These are phyloP conservation scores for Coreius guichenoti DNA, from an alignment of 2,797 vertebrate genomes.

Conservation along the genomic window DNA sequence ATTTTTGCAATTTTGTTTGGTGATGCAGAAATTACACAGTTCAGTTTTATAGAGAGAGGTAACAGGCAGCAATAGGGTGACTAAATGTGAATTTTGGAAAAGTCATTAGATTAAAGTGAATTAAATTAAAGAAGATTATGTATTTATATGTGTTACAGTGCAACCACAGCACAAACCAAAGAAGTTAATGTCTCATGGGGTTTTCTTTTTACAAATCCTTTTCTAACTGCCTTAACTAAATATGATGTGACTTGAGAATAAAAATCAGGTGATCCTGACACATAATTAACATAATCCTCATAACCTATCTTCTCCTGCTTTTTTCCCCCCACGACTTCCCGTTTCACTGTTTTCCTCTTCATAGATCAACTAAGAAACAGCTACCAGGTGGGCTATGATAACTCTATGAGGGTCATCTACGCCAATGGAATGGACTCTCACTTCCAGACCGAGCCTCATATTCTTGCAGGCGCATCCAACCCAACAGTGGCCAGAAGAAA, in stretches of 20 bases:
- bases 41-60: not conserved
- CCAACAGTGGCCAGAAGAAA: slow-evolving; percentile 94
- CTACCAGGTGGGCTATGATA: slow-evolving; percentile 94
- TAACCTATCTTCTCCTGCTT: not conserved
- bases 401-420: slow-evolving; percentile 92
- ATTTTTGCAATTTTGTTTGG: not conserved
- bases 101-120: slow-evolving; percentile 8
- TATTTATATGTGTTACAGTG: not conserved
- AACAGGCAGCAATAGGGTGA: not conserved
- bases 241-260: slow-evolving; percentile 15
- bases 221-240: slow-evolving; percentile 2
- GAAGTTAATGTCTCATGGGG: not conserved
- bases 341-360: slow-evolving; percentile 32
- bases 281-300: slow-evolving; percentile 1
- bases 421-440: slow-evolving; percentile 96
- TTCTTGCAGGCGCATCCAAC: slow-evolving; percentile 93
- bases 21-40: not conserved
- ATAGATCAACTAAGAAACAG: slow-evolving; percentile 95
- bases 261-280: slow-evolving; percentile 11
- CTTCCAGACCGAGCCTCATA: slow-evolving; percentile 95
- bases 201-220: slow-evolving; percentile 12
- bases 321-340: not conserved
- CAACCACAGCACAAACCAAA: not conserved
- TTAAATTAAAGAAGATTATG: slow-evolving; percentile 13
- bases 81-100: not conserved